phyloP scores from a whole-genome alignment of 2,113 vertebrate genomes.

The Piprites chloris region DNA sequence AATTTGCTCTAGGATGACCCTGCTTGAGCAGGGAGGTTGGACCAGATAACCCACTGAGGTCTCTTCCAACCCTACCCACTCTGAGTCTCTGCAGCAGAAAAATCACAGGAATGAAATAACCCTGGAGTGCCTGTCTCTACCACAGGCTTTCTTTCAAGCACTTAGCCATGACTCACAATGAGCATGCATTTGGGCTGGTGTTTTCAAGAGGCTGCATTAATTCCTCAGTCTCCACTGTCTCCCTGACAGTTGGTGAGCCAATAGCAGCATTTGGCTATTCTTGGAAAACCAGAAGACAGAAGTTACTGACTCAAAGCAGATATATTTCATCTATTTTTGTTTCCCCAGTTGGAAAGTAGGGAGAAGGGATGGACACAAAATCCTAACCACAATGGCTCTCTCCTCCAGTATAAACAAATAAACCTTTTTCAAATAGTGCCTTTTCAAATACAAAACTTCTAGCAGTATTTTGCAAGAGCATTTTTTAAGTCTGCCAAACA shows the following conservation, averaged over 20 bases:
- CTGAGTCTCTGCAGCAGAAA: neutral
- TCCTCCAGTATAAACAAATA: neutral
- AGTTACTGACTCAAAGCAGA: slow-evolving; percentile 43
- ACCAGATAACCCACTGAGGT: neutral
- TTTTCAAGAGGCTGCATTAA: slow-evolving; percentile 28
- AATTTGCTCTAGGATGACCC: neutral
- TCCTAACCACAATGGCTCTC: neutral
- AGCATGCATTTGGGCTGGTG: slow-evolving; percentile 19
- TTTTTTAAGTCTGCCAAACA: neutral
- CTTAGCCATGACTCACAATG: slow-evolving; percentile 12
- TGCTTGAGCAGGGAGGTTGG: neutral
- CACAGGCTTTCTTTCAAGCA: neutral
- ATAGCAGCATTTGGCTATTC: slow-evolving; percentile 41
- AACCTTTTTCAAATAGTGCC: neutral
- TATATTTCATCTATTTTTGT: slow-evolving; percentile 14
- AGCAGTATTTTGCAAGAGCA: neutral
- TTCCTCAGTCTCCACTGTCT: slow-evolving; percentile 12
- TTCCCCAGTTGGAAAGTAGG: neutral
- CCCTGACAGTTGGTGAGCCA: slow-evolving; percentile 14
- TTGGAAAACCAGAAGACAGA: slow-evolving; percentile 51
- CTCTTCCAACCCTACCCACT: neutral
- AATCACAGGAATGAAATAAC: neutral
- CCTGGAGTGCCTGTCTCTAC: neutral
- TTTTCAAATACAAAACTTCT: neutral
- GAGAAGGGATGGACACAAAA: neutral